These are phyloP conservation scores for Aleiodes testaceus DNA, from an alignment of 2,888 invertebrate species.

Conservation along the genomic window DNA sequence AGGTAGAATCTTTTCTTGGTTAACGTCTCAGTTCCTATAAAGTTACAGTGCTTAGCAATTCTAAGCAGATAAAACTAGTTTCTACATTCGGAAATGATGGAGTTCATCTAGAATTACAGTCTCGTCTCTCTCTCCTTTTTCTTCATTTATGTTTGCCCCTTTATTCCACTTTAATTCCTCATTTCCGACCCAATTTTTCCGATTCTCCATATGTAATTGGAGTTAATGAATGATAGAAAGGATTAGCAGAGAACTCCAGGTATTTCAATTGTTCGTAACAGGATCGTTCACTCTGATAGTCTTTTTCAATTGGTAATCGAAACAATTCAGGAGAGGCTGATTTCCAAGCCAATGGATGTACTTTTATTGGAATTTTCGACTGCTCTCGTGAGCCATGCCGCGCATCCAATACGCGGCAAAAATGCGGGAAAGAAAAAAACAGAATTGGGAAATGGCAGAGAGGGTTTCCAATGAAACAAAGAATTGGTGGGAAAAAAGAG, in stretches of 20 bases:
- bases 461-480: conserved; percentile 15
- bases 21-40: conserved; percentile 13
- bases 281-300: conserved; percentile 9
- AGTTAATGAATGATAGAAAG: neutral
- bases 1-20: conserved; percentile 30
- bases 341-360: conserved; percentile 20
- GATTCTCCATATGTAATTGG: neutral
- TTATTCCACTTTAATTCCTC: too few relatives aligned
- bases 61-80: conserved; percentile 37
- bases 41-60: conserved; percentile 44
- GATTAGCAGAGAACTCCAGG: neutral
- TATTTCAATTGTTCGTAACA: conserved; percentile 14
- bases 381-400: conserved; percentile 1
- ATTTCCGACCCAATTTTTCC: too few relatives aligned
- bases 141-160: neutral
- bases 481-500: conserved; percentile 33
- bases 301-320: conserved; percentile 30
- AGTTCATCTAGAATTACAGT: conserved; percentile 20
- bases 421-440: conserved; percentile 19
- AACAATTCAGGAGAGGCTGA: conserved; percentile 27
- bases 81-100: conserved; percentile 12
- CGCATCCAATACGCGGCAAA: conserved; percentile 7
- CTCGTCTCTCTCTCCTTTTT: conserved; percentile 10
- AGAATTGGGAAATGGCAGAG: conserved; percentile 13
- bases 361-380: conserved; percentile 20